phyloP scores from a whole-genome alignment of 2,113 vertebrate species.

The Sinocyclocheilus grahami region DNA sequence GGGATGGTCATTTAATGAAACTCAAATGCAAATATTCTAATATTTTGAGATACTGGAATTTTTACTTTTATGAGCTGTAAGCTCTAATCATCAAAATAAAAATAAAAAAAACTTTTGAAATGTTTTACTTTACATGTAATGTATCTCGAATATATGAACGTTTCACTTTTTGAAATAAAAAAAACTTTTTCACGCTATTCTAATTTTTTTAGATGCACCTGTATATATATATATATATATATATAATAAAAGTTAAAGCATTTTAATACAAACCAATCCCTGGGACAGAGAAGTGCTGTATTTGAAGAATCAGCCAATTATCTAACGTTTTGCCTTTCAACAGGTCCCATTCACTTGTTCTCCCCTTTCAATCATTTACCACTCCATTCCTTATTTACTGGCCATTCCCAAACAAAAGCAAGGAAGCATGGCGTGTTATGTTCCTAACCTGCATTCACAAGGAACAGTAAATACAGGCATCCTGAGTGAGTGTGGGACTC shows the following conservation, averaged over 20 bases:
- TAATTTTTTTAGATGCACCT: too few species aligned
- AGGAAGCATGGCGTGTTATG: slow-evolving; percentile 35
- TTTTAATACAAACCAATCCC: neutral
- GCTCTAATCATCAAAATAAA: too few species aligned
- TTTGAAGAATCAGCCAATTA: slow-evolving; percentile 17
- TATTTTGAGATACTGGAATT: too few species aligned
- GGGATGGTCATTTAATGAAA: too few species aligned
- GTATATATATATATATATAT: too few species aligned
- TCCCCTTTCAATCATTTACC: slow-evolving; percentile 17
- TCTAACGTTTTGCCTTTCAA: slow-evolving; percentile 24
- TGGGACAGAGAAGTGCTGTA: slow-evolving; percentile 1
- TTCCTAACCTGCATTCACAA: slow-evolving; percentile 24
- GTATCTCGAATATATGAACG: too few species aligned
- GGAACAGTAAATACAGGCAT: slow-evolving; percentile 2
- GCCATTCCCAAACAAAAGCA: slow-evolving; percentile 49
- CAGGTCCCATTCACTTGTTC: slow-evolving; percentile 28
- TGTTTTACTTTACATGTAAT: too few species aligned
- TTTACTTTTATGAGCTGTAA: too few species aligned
- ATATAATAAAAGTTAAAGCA: slow-evolving; percentile 5
- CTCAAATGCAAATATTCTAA: too few species aligned
- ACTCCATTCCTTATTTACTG: slow-evolving; percentile 40
- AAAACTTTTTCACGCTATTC: too few species aligned
- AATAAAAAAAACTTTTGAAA: too few species aligned
- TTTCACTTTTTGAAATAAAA: too few species aligned
- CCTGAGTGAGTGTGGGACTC: neutral